These are phyloP conservation scores for Xanthorhoe designata DNA, from an alignment of 2,888 invertebrate species.

Conservation along the genomic window DNA sequence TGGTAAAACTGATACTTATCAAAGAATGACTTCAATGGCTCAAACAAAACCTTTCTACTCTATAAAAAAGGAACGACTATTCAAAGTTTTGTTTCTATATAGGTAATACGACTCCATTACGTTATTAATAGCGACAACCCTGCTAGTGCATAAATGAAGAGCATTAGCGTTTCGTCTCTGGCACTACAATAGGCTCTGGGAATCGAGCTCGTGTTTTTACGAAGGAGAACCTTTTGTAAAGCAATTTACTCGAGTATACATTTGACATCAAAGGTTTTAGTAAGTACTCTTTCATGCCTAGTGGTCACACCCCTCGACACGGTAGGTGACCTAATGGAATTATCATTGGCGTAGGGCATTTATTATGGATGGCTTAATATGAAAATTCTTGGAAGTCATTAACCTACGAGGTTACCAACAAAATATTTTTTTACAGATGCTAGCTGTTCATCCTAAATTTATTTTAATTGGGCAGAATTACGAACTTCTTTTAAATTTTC, in stretches of 20 bases:
- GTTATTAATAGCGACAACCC: constrained; percentile 47
- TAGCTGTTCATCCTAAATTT: neutral
- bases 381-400: constrained; percentile 27
- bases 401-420: neutral
- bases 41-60: constrained; percentile 48
- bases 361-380: constrained; percentile 13
- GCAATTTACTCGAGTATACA: constrained; percentile 38
- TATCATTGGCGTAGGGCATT: constrained; percentile 26
- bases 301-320: constrained; percentile 40
- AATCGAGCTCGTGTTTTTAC: constrained; percentile 13
- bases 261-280: constrained; percentile 39
- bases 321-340: constrained; percentile 37
- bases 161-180: constrained; percentile 23
- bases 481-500: too few species aligned
- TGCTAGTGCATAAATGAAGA: constrained; percentile 42
- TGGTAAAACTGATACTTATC: constrained; percentile 43
- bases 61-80: constrained; percentile 36
- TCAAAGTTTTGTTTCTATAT: constrained; percentile 35
- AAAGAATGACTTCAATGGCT: constrained; percentile 49
- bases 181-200: constrained; percentile 12
- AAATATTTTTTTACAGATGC: neutral
- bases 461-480: neutral
- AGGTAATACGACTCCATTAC: constrained; percentile 49
- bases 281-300: constrained; percentile 34
- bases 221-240: constrained; percentile 33